Evolutionary conservation across 2,797 vertebrate genomes (phyloP).

Genomic region (Neosilurus mollespiculum): DNA sequence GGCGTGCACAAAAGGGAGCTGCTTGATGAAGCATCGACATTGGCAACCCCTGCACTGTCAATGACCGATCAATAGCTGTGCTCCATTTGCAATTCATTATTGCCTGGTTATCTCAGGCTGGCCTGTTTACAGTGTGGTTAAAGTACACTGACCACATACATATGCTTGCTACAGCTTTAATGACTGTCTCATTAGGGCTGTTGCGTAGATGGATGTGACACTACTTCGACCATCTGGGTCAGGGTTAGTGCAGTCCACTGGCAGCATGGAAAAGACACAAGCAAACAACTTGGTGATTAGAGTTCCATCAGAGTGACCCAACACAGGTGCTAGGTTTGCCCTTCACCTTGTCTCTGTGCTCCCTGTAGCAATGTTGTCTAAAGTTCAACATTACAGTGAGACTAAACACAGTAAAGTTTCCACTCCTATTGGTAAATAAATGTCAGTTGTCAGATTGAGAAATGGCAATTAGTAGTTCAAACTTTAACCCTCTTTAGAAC

Average conservation of each 20-base stretch:
- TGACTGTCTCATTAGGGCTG: constrained; percentile 31
- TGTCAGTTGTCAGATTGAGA: neutral
- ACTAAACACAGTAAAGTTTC: constrained; percentile 51
- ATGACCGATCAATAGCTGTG: constrained; percentile 78
- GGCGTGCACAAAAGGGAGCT: constrained; percentile 66
- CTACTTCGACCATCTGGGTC: constrained; percentile 55
- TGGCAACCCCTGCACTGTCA: constrained; percentile 70
- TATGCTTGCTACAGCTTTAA: constrained; percentile 36
- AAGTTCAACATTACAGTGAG: constrained; percentile 74
- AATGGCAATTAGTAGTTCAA: neutral
- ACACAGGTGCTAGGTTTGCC: constrained; percentile 22
- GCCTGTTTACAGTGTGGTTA: constrained; percentile 77
- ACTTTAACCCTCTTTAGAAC: neutral
- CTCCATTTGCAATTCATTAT: constrained; percentile 86
- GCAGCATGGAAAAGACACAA: constrained; percentile 37
- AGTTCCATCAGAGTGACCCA: constrained; percentile 27
- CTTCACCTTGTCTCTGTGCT: constrained; percentile 36
- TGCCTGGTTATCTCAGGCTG: constrained; percentile 75
- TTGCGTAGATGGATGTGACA: constrained; percentile 52
- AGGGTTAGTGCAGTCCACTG: constrained; percentile 62
- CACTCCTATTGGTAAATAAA: constrained; percentile 7
- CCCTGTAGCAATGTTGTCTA: constrained; percentile 56
- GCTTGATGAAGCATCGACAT: constrained; percentile 79
- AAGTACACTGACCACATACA: constrained; percentile 55
- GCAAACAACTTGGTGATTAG: constrained; percentile 43